Conservation (phyloP, 37 sponge, comb jelly and placozoan species). For the Hormiphora californensis region DNA sequence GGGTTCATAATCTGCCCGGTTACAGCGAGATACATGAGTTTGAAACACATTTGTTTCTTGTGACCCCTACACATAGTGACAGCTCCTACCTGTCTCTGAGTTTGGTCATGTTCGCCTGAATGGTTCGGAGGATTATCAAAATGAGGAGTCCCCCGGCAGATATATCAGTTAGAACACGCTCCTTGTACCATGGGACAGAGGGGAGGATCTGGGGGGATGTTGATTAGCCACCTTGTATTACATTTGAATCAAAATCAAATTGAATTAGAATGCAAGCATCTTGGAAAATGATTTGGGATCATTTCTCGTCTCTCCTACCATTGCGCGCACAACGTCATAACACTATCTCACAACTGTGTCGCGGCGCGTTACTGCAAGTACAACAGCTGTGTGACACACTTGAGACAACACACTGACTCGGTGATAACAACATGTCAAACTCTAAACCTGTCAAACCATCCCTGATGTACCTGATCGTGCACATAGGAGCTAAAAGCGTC, state of each 20-base stretch:
- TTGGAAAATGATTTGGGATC: too few relatives aligned
- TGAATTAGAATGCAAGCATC: too few relatives aligned
- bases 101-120: conserved; percentile 86
- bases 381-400: too few relatives aligned
- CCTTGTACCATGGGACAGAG: conserved; percentile 80
- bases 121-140: conserved; percentile 71
- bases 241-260: too few relatives aligned
- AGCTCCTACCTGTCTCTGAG: conserved; percentile 56
- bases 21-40: neutral
- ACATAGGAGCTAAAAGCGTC: conserved; percentile 82
- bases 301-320: too few relatives aligned
- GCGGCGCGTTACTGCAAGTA: too few relatives aligned
- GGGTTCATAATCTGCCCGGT: neutral
- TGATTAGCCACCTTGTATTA: too few relatives aligned
- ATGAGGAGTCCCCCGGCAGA: conserved; percentile 82
- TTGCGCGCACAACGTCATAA: too few relatives aligned
- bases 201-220: conserved; percentile 63
- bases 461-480: conserved; percentile 83
- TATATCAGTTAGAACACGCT: conserved; percentile 64
- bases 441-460: too few relatives aligned
- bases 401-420: too few relatives aligned
- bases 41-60: neutral
- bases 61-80: neutral
- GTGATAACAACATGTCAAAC: too few relatives aligned
- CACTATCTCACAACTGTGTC: too few relatives aligned